phyloP scores from a whole-genome alignment of 2,888 invertebrate genomes.

The Hyposoter dolosus region DNA sequence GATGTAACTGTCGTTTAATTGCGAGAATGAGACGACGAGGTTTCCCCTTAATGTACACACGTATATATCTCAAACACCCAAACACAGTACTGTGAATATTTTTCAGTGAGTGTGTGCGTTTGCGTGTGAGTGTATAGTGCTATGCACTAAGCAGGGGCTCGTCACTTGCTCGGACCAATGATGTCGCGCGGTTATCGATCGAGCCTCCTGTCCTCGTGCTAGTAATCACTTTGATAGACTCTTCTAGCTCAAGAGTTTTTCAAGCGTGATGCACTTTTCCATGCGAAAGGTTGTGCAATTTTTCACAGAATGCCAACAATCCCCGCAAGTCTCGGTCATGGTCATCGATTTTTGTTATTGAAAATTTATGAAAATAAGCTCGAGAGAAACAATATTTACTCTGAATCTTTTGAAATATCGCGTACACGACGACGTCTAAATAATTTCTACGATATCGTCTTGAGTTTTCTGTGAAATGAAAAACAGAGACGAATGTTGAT shows the following conservation, averaged over 20 bases:
- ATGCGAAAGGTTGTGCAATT: not conserved
- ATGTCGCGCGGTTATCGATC: conserved; percentile 58
- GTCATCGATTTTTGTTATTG: not conserved
- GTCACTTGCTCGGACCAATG: conserved; percentile 57
- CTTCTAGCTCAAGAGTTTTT: conserved; percentile 15
- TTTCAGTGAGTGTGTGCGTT: not conserved
- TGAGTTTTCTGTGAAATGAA: not conserved
- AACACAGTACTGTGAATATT: not conserved
- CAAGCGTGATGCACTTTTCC: not conserved
- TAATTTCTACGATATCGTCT: not conserved
- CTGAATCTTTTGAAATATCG: not conserved
- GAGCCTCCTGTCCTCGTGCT: conserved; percentile 37
- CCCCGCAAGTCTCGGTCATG: not conserved
- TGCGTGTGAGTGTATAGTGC: not conserved
- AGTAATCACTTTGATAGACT: conserved; percentile 17
- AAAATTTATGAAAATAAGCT: not conserved
- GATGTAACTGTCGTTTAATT: conserved; percentile 44
- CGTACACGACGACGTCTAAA: not conserved
- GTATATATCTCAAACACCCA: not conserved
- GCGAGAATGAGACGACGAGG: conserved; percentile 29
- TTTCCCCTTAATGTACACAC: conserved; percentile 25
- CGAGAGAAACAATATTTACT: not conserved
- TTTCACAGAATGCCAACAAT: not conserved
- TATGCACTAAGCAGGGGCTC: conserved; percentile 51
- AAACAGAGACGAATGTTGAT: not conserved